Percentiles rank a stretch among this genome's conserved stretches.
phyloP scores from a whole-genome alignment of 1,140 invertebrate genomes.

The Sitophilus oryzae region DNA sequence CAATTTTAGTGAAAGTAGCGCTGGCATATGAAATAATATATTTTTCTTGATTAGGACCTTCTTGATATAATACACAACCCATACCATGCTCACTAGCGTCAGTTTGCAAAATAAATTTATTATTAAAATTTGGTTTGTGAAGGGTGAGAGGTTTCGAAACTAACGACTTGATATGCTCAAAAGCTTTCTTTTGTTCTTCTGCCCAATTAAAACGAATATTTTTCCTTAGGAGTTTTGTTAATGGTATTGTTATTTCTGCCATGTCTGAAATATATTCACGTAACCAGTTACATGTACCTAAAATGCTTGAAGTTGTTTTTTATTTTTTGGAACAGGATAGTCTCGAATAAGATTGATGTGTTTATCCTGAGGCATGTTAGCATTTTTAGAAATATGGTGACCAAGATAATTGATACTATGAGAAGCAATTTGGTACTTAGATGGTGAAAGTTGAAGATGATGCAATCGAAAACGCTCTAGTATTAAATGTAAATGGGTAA shows the following conservation, averaged over 20 bases:
- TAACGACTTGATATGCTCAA: conserved; percentile 16
- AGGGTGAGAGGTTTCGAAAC: neutral
- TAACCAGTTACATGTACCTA: conserved; percentile 31
- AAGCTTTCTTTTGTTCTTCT: conserved; percentile 11
- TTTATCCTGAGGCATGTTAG: conserved; percentile 21
- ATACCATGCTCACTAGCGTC: conserved; percentile 15
- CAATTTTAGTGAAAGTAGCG: conserved; percentile 7
- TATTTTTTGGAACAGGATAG: conserved; percentile 25
- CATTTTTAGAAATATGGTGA: conserved; percentile 21
- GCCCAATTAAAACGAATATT: conserved; percentile 21
- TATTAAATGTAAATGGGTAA: conserved; percentile 6
- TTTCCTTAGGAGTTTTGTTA: conserved; percentile 18
- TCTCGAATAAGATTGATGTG: conserved; percentile 28
- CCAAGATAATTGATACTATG: conserved; percentile 32
- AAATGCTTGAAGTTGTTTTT: conserved; percentile 28
- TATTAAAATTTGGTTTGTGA: conserved; percentile 2
- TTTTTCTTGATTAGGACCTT: neutral
- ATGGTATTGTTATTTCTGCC: conserved; percentile 19
- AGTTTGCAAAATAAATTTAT: conserved; percentile 18
- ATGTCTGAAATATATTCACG: conserved; percentile 29
- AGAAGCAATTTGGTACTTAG: conserved; percentile 19
- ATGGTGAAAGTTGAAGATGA: neutral
- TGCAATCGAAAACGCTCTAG: conserved; percentile 19
- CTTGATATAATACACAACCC: conserved; percentile 21
- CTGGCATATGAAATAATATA: conserved; percentile 22